Percentiles rank a stretch among this genome's conserved stretches.
These are phyloP conservation scores for Callimorpha dominula DNA, from an alignment of 2,888 invertebrate genomes.

Conservation along the genomic window DNA sequence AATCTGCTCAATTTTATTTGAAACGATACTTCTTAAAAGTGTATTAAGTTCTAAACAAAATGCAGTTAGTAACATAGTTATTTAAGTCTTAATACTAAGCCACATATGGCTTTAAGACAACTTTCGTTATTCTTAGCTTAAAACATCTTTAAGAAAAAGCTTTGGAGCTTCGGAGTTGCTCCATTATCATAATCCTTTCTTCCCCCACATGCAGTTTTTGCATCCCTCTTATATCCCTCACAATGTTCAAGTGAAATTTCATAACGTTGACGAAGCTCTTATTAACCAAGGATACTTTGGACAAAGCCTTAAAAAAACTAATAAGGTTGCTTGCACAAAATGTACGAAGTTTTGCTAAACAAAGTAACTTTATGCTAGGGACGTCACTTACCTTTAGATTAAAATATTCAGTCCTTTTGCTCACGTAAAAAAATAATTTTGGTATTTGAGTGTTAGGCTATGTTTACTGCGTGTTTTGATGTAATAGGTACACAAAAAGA, in stretches of 20 bases:
- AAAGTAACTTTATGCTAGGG: constrained; percentile 35
- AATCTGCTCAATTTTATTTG: neutral
- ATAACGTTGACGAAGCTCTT: constrained; percentile 33
- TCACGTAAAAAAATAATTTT: constrained; percentile 40
- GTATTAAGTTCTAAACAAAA: neutral
- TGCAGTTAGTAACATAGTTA: neutral
- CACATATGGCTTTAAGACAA: constrained; percentile 3
- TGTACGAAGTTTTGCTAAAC: constrained; percentile 30
- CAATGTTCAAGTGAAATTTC: constrained; percentile 35
- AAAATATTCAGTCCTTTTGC: constrained; percentile 41
- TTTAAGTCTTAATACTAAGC: neutral
- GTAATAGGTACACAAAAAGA: constrained; percentile 14
- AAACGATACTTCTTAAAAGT: neutral
- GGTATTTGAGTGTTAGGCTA: constrained; percentile 24
- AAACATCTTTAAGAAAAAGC: constrained; percentile 3
- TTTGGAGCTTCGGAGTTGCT: neutral
- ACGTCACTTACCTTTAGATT: constrained; percentile 42
- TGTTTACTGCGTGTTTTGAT: constrained; percentile 17
- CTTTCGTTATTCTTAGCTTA: constrained; percentile 6
- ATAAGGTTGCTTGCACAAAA: constrained; percentile 40
- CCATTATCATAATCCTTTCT: constrained; percentile 12
- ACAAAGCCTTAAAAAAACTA: constrained; percentile 47
- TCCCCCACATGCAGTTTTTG: constrained; percentile 30
- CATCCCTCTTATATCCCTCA: constrained; percentile 23
- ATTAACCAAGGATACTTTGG: constrained; percentile 40